phyloP scores from a whole-genome alignment of 2,113 vertebrate genomes.

The Saguinus midas region DNA sequence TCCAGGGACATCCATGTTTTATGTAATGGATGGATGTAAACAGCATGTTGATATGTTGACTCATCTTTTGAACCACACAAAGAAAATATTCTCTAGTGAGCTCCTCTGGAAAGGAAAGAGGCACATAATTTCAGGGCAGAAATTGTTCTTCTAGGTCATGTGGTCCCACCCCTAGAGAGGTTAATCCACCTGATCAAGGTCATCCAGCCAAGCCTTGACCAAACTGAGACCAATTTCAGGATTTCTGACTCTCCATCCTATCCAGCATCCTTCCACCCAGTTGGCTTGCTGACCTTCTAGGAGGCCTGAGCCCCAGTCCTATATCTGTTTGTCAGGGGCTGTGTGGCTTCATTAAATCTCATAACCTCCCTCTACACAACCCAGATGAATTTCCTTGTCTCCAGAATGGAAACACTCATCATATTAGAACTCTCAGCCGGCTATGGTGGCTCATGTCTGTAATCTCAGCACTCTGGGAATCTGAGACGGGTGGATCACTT shows the following conservation, averaged over 20 bases:
- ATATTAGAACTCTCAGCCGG: too few relatives aligned
- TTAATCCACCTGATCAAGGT: too few relatives aligned
- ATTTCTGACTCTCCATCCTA: neutral
- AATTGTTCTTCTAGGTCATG: too few relatives aligned
- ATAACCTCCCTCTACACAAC: neutral
- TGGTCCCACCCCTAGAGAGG: neutral
- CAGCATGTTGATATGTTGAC: neutral
- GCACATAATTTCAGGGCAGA: neutral
- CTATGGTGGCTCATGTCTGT: too few relatives aligned
- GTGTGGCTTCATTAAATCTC: neutral
- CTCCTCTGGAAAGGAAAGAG: neutral
- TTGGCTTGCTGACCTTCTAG: neutral
- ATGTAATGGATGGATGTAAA: neutral
- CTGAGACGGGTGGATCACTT: too few relatives aligned
- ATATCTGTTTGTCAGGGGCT: neutral
- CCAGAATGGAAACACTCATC: neutral
- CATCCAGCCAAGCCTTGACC: neutral
- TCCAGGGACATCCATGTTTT: neutral
- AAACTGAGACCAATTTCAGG: neutral
- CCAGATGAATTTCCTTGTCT: neutral
- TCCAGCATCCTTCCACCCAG: rapidly evolving
- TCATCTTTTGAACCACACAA: neutral
- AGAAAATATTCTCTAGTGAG: neutral
- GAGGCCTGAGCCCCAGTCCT: neutral
- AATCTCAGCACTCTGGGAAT: too few relatives aligned